Evolutionary conservation across 2,888 invertebrate species (phyloP).

Genomic region (Drosophila meridionalis): DNA sequence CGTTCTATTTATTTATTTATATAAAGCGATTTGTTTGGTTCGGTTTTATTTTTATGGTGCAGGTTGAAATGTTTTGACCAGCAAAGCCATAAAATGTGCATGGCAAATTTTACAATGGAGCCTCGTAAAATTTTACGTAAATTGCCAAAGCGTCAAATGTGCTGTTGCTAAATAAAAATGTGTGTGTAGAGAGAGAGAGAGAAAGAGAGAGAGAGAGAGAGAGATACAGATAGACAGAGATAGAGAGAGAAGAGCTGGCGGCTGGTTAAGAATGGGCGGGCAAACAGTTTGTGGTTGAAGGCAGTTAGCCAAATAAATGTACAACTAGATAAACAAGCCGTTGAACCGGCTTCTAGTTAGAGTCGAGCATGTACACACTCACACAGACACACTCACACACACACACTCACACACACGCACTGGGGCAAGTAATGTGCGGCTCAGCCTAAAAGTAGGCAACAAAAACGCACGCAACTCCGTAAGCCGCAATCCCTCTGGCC

Average conservation of each 20-base stretch:
- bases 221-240: background rate
- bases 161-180: slow-evolving; percentile 30
- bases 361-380: slow-evolving; percentile 26
- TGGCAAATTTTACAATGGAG: slow-evolving; percentile 66
- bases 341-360: slow-evolving; percentile 57
- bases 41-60: slow-evolving; percentile 48
- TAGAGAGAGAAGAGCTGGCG: background rate
- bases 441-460: slow-evolving; percentile 60
- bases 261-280: slow-evolving; percentile 17
- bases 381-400: slow-evolving; percentile 1
- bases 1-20: slow-evolving; percentile 58
- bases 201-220: background rate
- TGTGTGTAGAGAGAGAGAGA: background rate
- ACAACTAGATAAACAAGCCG: slow-evolving; percentile 76
- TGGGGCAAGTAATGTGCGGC: slow-evolving; percentile 49
- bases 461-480: slow-evolving; percentile 36
- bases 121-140: slow-evolving; percentile 68
- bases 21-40: slow-evolving; percentile 47
- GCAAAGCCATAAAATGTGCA: slow-evolving; percentile 64
- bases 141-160: slow-evolving; percentile 55
- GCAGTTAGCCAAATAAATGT: slow-evolving; percentile 79
- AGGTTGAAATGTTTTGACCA: slow-evolving; percentile 58
- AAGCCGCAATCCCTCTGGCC: slow-evolving; percentile 5
- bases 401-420: background rate
- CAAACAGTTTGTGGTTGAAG: slow-evolving; percentile 69